These are phyloP conservation scores for Penaeus chinensis DNA, from an alignment of 1,140 invertebrate genomes.

Conservation along the genomic window DNA sequence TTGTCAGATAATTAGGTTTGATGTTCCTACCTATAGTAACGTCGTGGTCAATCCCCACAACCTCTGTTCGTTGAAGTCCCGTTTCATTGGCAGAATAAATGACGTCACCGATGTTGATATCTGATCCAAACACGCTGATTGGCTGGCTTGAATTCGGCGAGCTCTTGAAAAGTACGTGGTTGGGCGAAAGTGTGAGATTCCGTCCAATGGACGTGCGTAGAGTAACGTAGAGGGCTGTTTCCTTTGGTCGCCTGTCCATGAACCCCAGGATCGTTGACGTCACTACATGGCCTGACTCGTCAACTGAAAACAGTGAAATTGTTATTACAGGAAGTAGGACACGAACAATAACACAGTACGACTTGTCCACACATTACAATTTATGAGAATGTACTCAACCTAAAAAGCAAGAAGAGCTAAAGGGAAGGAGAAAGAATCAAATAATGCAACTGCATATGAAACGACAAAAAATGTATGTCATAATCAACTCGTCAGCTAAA, in stretches of 20 bases:
- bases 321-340: not conserved
- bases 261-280: conserved; percentile 64
- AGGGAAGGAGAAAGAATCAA: too few species aligned
- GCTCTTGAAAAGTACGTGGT: conserved; percentile 50
- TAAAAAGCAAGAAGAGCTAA: too few species aligned
- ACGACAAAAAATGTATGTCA: too few species aligned
- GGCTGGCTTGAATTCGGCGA: conserved; percentile 27
- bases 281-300: conserved; percentile 58
- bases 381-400: too few species aligned
- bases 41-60: conserved; percentile 32
- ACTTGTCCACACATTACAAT: not conserved
- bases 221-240: conserved; percentile 64
- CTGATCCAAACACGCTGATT: conserved; percentile 40
- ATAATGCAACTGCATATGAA: too few species aligned
- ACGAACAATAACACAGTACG: not conserved
- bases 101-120: conserved; percentile 42
- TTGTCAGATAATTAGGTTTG: not conserved
- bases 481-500: too few species aligned
- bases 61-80: conserved; percentile 23
- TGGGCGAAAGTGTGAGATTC: conserved; percentile 55
- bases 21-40: conserved; percentile 37
- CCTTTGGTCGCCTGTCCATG: conserved; percentile 58
- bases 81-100: conserved; percentile 40
- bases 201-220: conserved; percentile 56
- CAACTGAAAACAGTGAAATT: conserved; percentile 17